Conservation (phyloP, 2,113 vertebrate species). For the Antigone vipio region DNA sequence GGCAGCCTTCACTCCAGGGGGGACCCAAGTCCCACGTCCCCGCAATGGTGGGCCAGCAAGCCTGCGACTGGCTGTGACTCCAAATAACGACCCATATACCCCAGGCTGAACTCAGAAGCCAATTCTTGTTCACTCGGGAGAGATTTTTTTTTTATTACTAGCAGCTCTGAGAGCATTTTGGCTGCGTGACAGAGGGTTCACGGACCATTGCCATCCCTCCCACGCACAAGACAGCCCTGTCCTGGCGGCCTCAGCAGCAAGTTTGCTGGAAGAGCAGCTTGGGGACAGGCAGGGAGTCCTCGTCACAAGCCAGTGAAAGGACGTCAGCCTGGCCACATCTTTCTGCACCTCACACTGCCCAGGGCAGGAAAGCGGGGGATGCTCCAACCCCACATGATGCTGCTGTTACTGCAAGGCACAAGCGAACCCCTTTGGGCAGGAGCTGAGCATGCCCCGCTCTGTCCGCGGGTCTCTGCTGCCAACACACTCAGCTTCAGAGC, state of each 20-base stretch:
- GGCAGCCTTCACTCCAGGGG: background rate
- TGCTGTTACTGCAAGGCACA: background rate
- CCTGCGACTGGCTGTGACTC: background rate
- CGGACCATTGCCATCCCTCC: constrained; percentile 5
- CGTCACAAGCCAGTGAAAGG: background rate
- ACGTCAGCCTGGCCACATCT: background rate
- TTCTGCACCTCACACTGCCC: background rate
- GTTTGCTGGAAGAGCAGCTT: background rate
- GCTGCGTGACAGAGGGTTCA: background rate
- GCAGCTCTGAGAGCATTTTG: background rate
- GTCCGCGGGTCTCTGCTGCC: background rate
- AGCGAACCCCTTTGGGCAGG: background rate
- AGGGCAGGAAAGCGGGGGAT: background rate
- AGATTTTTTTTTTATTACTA: background rate
- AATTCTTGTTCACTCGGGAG: background rate
- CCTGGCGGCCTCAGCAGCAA: background rate
- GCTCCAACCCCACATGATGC: rapidly evolving
- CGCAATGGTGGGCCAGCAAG: background rate
- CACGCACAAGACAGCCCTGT: background rate
- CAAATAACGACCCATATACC: background rate
- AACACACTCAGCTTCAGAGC: background rate
- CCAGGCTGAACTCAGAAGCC: background rate
- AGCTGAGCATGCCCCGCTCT: background rate
- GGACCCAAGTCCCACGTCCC: rapidly evolving
- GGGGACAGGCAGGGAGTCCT: background rate